Conservation (phyloP, 2,797 vertebrate species). For the Furcifer pardalis region DNA sequence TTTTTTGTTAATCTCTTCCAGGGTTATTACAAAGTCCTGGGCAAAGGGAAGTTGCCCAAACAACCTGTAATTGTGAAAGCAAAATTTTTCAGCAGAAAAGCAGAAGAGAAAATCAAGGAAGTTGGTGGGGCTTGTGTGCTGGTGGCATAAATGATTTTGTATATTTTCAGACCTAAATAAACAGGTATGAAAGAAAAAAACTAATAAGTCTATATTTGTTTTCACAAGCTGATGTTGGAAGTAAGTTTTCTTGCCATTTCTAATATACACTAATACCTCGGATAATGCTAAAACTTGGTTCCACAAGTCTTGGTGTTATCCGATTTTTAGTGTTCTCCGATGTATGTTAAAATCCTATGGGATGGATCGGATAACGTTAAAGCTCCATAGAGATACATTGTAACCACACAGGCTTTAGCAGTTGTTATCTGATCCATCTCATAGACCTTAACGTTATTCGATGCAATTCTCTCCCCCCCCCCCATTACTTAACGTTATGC, state of each 20-base stretch:
- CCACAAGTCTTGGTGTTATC: no score
- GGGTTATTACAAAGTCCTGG: constrained; percentile 93
- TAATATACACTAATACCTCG: no score
- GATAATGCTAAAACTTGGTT: no score
- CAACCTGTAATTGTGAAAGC: constrained; percentile 91
- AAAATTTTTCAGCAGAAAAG: constrained; percentile 93
- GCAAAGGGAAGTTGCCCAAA: constrained; percentile 92
- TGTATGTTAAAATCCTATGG: no score
- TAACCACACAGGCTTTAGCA: no score
- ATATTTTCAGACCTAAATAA: constrained; percentile 65
- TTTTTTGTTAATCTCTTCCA: constrained; percentile 50
- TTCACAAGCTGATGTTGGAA: neutral
- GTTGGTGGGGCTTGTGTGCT: constrained; percentile 92
- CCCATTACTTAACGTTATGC: no score
- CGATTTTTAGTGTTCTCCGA: no score
- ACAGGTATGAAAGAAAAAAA: constrained; percentile 31
- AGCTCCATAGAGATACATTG: no score
- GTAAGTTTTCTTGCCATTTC: neutral
- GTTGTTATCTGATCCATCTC: no score
- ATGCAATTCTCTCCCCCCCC: no score
- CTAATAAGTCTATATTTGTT: neutral
- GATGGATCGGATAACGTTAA: no score
- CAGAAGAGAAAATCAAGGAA: constrained; percentile 90
- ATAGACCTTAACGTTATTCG: no score
- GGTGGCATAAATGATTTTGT: constrained; percentile 78